Percentiles rank a stretch among this genome's conserved stretches.
Conservation (phyloP, 2,797 vertebrate species). For the Hippocampus kuda region DNA sequence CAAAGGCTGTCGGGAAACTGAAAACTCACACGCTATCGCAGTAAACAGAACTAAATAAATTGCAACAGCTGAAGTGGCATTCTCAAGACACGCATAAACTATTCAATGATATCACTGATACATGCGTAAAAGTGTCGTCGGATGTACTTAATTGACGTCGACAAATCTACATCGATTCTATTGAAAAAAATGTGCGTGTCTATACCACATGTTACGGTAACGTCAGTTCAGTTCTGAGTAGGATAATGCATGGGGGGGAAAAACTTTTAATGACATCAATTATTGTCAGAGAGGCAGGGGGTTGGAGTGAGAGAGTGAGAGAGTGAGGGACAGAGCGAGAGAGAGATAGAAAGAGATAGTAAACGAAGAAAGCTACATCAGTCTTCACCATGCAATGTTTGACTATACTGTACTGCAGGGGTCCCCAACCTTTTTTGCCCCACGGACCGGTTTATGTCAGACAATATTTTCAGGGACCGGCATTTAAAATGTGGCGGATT, state of each 20-base stretch:
- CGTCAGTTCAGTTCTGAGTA: too few species aligned
- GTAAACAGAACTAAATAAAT: not conserved
- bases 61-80: not conserved
- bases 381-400: not conserved
- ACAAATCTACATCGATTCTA: not conserved
- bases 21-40: not conserved
- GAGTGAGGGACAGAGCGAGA: not conserved
- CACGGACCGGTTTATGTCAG: too few species aligned
- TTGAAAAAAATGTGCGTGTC: not conserved
- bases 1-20: slow-evolving; percentile 4
- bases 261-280: too few species aligned
- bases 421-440: too few species aligned
- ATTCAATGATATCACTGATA: not conserved
- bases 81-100: not conserved
- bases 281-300: too few species aligned
- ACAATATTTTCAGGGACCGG: too few species aligned
- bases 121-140: not conserved
- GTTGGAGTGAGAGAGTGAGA: too few species aligned
- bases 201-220: not conserved
- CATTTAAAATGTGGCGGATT: too few species aligned
- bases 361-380: not conserved
- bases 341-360: too few species aligned
- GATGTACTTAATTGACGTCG: not conserved
- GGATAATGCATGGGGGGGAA: too few species aligned
- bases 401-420: too few species aligned